These are phyloP conservation scores for Suncus etruscus DNA, from an alignment of 2,113 vertebrate genomes.

Conservation along the genomic window DNA sequence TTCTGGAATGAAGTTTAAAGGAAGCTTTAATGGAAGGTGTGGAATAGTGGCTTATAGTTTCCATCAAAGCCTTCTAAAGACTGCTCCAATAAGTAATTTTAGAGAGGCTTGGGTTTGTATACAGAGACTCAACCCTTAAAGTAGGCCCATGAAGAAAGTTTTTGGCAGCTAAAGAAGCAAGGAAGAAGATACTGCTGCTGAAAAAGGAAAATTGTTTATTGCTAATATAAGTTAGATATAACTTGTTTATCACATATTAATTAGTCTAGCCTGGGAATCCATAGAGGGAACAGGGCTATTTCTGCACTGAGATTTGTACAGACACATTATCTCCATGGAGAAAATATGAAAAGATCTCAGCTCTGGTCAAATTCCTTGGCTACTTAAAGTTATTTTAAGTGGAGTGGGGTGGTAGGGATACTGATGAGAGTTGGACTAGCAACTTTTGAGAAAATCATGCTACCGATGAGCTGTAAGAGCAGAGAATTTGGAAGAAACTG, in stretches of 20 bases:
- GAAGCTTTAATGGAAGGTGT: conserved; percentile 13
- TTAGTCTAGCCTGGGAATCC: not conserved
- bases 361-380: no score
- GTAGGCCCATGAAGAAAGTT: conserved; percentile 40
- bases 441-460: not conserved
- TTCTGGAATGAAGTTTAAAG: conserved; percentile 27
- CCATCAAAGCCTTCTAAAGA: conserved; percentile 6
- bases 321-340: not conserved
- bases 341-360: not conserved
- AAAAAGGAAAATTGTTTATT: conserved; percentile 17
- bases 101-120: not conserved
- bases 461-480: not conserved
- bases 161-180: conserved; percentile 24
- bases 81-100: not conserved
- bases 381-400: no score
- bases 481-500: not conserved
- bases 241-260: not conserved
- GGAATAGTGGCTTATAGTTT: not conserved
- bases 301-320: not conserved
- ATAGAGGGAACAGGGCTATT: not conserved
- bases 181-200: not conserved
- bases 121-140: not conserved
- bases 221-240: not conserved
- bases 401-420: not conserved
- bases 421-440: not conserved